These are phyloP conservation scores for Remorina albescens DNA, from an alignment of 2,797 vertebrate genomes.

Conservation along the genomic window DNA sequence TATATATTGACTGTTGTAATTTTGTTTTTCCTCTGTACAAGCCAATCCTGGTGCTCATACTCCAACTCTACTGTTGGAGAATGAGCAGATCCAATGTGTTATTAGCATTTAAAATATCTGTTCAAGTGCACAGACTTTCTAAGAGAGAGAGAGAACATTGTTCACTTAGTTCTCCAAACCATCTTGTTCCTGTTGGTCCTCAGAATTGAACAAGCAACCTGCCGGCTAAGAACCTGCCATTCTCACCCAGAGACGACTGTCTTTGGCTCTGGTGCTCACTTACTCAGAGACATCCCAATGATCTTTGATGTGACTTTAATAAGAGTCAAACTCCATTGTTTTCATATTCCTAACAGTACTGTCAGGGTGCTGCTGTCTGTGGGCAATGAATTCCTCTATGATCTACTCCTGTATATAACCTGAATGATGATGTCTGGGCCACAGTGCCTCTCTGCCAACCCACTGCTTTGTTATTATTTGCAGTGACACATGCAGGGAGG, in stretches of 20 bases:
- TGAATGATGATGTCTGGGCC: conserved; percentile 53
- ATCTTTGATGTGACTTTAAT: conserved; percentile 46
- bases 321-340: conserved; percentile 30
- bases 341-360: conserved; percentile 39
- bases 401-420: conserved; percentile 35
- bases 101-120: not conserved
- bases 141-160: not conserved
- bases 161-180: conserved; percentile 9
- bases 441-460: conserved; percentile 39
- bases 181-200: not conserved
- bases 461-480: conserved; percentile 70
- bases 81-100: not conserved
- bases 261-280: conserved; percentile 12
- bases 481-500: conserved; percentile 57
- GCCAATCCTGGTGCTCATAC: not conserved
- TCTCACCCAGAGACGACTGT: not conserved
- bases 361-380: conserved; percentile 1
- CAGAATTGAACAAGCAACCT: conserved; percentile 21
- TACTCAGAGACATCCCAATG: conserved; percentile 8
- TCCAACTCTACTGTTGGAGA: not conserved
- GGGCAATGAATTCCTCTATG: conserved; percentile 23
- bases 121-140: not conserved
- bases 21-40: not conserved
- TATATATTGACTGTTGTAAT: not conserved
- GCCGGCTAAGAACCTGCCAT: not conserved